These are phyloP conservation scores for Rhizomys pruinosus DNA, from an alignment of 2,113 vertebrate genomes.

Conservation along the genomic window DNA sequence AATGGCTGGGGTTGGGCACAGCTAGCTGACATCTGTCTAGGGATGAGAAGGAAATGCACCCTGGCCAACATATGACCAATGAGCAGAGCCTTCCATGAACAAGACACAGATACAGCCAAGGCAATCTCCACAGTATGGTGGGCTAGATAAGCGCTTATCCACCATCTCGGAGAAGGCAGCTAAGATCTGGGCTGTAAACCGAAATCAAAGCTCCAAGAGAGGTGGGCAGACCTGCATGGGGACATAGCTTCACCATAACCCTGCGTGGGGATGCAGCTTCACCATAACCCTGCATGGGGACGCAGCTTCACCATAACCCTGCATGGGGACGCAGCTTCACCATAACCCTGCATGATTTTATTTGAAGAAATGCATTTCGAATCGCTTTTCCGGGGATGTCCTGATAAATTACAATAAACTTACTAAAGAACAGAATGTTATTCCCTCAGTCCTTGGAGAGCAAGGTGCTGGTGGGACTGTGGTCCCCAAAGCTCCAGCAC, in stretches of 20 bases:
- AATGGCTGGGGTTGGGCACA: background rate
- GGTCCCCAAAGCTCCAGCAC: accelerated
- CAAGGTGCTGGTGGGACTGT: accelerated
- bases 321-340: accelerated
- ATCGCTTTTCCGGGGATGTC: accelerated
- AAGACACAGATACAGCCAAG: background rate
- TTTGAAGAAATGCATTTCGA: accelerated
- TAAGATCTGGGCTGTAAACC: accelerated
- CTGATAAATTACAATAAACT: accelerated
- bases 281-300: accelerated
- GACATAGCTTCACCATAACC: accelerated
- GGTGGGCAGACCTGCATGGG: accelerated
- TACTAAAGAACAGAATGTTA: accelerated
- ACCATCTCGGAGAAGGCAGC: accelerated
- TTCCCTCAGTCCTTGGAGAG: too few relatives aligned
- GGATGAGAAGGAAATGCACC: background rate
- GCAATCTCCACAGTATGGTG: accelerated
- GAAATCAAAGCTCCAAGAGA: background rate
- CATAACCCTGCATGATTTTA: accelerated
- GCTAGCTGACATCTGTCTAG: background rate
- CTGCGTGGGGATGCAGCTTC: accelerated
- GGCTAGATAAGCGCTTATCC: accelerated
- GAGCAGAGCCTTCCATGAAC: background rate
- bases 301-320: accelerated
- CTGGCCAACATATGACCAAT: background rate